These are phyloP conservation scores for Macaria liturata DNA, from an alignment of 2,888 invertebrate genomes.

Conservation along the genomic window DNA sequence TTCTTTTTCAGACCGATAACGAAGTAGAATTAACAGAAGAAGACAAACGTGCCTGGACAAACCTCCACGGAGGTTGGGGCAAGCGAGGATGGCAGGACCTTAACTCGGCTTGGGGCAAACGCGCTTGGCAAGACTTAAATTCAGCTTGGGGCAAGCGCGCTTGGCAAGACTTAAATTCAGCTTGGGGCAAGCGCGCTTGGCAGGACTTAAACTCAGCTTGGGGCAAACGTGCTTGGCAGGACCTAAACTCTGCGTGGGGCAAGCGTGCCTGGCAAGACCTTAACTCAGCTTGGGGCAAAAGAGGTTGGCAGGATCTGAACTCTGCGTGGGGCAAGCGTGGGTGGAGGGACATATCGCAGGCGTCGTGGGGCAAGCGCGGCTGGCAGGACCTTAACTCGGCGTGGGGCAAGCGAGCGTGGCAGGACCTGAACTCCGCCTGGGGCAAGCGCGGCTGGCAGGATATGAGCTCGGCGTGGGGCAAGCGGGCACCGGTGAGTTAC, in stretches of 20 bases:
- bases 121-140: conserved; percentile 83
- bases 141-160: conserved; percentile 83
- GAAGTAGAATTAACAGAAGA: conserved; percentile 78
- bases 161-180: conserved; percentile 81
- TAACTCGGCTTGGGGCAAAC: conserved; percentile 83
- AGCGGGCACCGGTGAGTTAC: conserved; percentile 74
- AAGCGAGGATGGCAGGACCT: conserved; percentile 84
- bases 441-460: conserved; percentile 85
- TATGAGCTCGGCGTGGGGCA: conserved; percentile 79
- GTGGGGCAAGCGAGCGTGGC: conserved; percentile 85
- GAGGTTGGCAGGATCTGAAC: conserved; percentile 82
- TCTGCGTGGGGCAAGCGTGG: conserved; percentile 78
- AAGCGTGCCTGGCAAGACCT: conserved; percentile 82
- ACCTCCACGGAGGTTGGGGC: conserved; percentile 82
- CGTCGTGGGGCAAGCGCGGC: conserved; percentile 83
- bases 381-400: conserved; percentile 81
- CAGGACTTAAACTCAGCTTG: conserved; percentile 70
- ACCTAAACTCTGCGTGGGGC: conserved; percentile 66
- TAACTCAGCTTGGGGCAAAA: conserved; percentile 81
- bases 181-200: conserved; percentile 85
- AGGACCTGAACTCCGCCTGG: conserved; percentile 82
- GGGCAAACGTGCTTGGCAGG: conserved; percentile 85
- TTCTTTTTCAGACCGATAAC: conserved; percentile 57
- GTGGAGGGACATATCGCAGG: too few species aligned
- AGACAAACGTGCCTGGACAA: conserved; percentile 85